Evolutionary conservation across 2,888 invertebrate genomes (phyloP), one percentile per base, ranked within the genome.

Genomic region (Herminia tarsipennalis): DNA sequence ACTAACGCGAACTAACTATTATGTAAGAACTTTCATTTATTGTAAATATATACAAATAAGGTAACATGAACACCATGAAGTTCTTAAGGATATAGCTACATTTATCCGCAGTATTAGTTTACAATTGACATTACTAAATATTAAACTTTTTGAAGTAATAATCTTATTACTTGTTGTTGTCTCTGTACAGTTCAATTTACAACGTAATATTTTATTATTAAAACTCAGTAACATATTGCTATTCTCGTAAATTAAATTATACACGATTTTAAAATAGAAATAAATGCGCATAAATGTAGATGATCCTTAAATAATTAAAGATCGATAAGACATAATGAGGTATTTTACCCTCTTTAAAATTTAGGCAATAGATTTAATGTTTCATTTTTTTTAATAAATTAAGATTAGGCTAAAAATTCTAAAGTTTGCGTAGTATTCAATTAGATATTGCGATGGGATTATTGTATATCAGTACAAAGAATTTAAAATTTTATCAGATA

Each of bases 401-500:
- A 86, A 84, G 82, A 73, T 70, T 87, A 84, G 80, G 72, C 70
- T 79, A 81, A 73, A 65, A 72, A 72, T 76, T 78, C 63, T 66
- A 76, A 78, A 78, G 65, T 74, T 76, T 78, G 73, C 62, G 72
- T 72, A 75, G 61, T 70, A 73, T 76, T 78, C 70, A 64, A 72
- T 76, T 71, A 72, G 63, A 64, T 77, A 79, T 73, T 77, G 76
- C 73, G 70, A 71, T 64, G 61, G 63, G 78, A 81, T 81, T 81
- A 79, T 82, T 88, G 83, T 88, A 86, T 86, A 88, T 89, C 86
- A 89, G 89, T 89, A 89, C 89, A 89, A 89, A 88, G 80, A 82
- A 78, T 81, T 78, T 78, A 78, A 73, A 66, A 66, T 41, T n/a
- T 57, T 64, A 61, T 64, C 64, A 58, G 59, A 72, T 73, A 68